A percentile compares a stretch with the other conserved stretches of the same genome.
Evolutionary conservation across 2,797 vertebrate species (phyloP).

Genomic region (Jordanella pulchra): DNA sequence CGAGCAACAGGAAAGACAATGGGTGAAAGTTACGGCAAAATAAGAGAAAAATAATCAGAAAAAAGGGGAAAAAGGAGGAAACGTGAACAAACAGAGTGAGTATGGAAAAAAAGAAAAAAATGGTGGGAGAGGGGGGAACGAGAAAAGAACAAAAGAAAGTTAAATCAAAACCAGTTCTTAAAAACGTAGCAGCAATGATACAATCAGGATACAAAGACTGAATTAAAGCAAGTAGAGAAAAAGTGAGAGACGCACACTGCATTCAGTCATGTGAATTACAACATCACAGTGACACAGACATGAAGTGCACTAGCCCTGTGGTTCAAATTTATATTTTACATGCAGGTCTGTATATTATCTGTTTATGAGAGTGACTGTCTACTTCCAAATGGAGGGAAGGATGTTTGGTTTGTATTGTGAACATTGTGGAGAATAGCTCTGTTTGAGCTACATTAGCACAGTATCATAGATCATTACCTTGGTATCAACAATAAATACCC

Average conservation of each 20-base stretch:
- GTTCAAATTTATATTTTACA: conserved; percentile 11
- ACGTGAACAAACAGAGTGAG: conserved; percentile 27
- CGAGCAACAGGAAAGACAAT: conserved; percentile 36
- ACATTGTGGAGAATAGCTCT: conserved; percentile 52
- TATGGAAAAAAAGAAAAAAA: conserved; percentile 65
- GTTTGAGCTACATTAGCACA: conserved; percentile 67
- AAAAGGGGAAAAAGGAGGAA: conserved; percentile 13
- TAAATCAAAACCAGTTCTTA: conserved; percentile 77
- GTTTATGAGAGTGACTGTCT: conserved; percentile 40
- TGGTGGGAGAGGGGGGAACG: conserved; percentile 27
- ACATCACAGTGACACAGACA: conserved; percentile 60
- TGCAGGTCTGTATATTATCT: conserved; percentile 8
- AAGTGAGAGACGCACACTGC: conserved; percentile 63
- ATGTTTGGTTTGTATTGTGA: conserved; percentile 16
- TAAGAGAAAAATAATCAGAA: conserved; percentile 30
- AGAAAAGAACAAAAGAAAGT: conserved; percentile 72
- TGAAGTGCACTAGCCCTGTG: conserved; percentile 33
- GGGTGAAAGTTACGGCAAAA: conserved; percentile 41
- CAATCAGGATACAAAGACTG: conserved; percentile 68
- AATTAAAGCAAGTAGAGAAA: conserved; percentile 58
- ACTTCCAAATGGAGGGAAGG: conserved; percentile 47
- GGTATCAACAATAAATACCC: conserved; percentile 58
- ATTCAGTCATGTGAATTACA: conserved; percentile 61
- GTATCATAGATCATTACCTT: conserved; percentile 78
- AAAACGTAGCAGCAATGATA: conserved; percentile 75